Percentiles rank a stretch among this genome's conserved stretches.
phyloP scores from a whole-genome alignment of 35 echinoderm and acorn worm species.

The Lytechinus pictus region DNA sequence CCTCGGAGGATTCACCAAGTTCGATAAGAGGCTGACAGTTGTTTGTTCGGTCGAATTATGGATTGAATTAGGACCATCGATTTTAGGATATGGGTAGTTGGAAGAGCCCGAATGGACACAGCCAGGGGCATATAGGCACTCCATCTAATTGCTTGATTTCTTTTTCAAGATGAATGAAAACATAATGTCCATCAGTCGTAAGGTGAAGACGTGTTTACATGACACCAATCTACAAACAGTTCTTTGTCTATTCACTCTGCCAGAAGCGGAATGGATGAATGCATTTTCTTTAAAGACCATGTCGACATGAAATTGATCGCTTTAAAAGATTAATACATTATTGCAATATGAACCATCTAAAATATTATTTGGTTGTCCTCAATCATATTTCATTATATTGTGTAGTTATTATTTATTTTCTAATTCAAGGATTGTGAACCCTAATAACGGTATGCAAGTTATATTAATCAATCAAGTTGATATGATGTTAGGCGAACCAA shows the following conservation, averaged over 20 bases:
- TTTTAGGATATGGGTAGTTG: not conserved
- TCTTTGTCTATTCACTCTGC: no score
- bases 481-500: not conserved
- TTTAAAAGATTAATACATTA: no score
- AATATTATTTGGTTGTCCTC: not conserved
- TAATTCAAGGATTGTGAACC: not conserved
- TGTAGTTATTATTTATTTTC: not conserved
- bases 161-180: not conserved
- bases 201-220: not conserved
- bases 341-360: no score
- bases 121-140: not conserved
- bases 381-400: not conserved
- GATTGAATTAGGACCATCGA: slow-evolving; percentile 1
- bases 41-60: not conserved
- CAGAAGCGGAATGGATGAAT: no score
- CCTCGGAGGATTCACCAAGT: not conserved
- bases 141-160: slow-evolving; percentile 5
- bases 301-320: no score
- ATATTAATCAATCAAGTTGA: not conserved
- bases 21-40: not conserved
- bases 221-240: not conserved
- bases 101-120: not conserved
- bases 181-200: not conserved
- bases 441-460: not conserved
- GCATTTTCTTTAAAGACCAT: no score